Evolutionary conservation across 2,797 vertebrate species (phyloP), one percentile per base, ranked within the genome.

Genomic region (Avahi laniger): DNA sequence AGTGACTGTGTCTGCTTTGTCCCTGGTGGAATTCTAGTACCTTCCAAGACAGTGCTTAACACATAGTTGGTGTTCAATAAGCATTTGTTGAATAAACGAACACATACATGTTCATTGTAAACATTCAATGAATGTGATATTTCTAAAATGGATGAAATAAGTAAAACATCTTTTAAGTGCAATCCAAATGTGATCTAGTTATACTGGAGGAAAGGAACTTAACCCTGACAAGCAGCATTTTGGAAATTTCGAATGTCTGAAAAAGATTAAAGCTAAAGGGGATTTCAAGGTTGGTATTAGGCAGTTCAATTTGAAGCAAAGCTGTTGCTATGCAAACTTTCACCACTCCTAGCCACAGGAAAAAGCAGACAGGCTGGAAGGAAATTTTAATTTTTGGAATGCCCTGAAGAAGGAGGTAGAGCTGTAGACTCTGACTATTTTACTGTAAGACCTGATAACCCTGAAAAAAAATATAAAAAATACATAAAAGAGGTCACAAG

Each of bases 321-420:
- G 89, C 78, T 57, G 61, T 67, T 89, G 70, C 75, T 91, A 8
- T 86, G 91, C 70, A 87, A 89, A 61, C 22, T 83, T 87, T 95
- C 35, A 48, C 88, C 79, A 81, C 59, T 83, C 33, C 15, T 7
- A 43, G 70, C 65, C 61, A 57, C 65, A 70, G 83, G 89, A 93
- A 94, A 67, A 95, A 70, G 70, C 59, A 76, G 88, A 91, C 75
- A 91, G 70, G 35, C 65, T 75, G 30, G 75, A 93, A 96, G 91
- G 48, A 95, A 96, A 96, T 94, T 92, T 82, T 91, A 93, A 90
- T 94, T 94, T 93, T 81, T 93, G 80, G 85, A 94, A 93, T 91
- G 65, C 86, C 79, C 70, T 41, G 65, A 89, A 89, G 95, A 96
- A 90, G 93, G 59, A 88, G 79, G 85, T 22, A 96, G 73, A 93